Evolutionary conservation across 2,888 invertebrate species (phyloP).

Genomic region (Ophion ventricosus): DNA sequence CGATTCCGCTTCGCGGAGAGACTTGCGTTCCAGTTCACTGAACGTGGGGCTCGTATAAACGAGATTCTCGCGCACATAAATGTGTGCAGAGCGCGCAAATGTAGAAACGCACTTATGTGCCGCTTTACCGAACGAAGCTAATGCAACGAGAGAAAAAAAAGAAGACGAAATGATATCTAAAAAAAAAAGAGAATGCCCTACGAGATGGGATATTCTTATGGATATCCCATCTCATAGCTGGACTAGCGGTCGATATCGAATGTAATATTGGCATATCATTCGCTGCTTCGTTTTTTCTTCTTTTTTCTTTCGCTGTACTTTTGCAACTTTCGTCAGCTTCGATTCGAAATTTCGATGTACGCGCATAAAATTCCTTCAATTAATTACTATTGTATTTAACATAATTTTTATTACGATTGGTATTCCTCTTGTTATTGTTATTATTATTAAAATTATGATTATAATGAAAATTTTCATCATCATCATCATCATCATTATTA

Average conservation of each 20-base stretch:
- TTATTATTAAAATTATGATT: no score
- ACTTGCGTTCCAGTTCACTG: constrained; percentile 69
- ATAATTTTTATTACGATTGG: no score
- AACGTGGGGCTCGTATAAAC: constrained; percentile 68
- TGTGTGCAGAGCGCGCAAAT: constrained; percentile 20
- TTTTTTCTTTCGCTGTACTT: background rate
- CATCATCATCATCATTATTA: no score
- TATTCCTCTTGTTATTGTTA: no score
- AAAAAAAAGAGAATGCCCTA: constrained; percentile 29
- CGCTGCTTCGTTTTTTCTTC: constrained; percentile 19
- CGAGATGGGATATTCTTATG: constrained; percentile 55
- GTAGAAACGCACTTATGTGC: constrained; percentile 34
- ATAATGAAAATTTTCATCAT: no score
- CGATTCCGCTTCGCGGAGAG: constrained; percentile 51
- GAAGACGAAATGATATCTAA: background rate
- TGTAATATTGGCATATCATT: constrained; percentile 50
- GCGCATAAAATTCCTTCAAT: background rate
- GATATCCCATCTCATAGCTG: constrained; percentile 69
- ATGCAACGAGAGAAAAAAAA: no score
- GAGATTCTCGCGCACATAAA: constrained; percentile 58
- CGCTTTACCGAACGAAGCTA: background rate
- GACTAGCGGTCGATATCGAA: constrained; percentile 29
- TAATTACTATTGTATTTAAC: no score
- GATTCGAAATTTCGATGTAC: constrained; percentile 3
- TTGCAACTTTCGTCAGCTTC: background rate